Percentiles rank a stretch among this genome's conserved stretches.
These are phyloP conservation scores for Antheraea yamamai DNA, from an alignment of 2,888 invertebrate species.

Conservation along the genomic window DNA sequence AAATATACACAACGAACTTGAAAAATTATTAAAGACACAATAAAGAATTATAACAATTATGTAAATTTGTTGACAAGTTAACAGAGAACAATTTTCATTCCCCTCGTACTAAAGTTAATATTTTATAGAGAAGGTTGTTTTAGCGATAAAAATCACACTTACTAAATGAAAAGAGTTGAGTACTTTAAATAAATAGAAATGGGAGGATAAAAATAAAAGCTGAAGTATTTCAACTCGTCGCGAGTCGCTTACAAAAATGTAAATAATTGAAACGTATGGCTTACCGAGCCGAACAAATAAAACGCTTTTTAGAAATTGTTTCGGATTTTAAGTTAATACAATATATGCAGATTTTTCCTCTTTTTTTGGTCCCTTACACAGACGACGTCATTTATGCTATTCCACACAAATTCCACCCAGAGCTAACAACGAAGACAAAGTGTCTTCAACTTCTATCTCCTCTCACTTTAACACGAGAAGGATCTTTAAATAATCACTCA, in stretches of 20 bases:
- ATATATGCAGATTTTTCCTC: not conserved
- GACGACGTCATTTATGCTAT: no score
- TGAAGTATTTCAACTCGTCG: not conserved
- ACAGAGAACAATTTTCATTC: not conserved
- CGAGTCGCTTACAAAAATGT: not conserved
- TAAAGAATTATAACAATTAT: no score
- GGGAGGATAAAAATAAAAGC: not conserved
- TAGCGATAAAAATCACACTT: not conserved
- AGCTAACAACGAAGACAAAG: no score
- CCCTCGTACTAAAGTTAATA: not conserved
- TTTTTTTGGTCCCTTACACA: not conserved
- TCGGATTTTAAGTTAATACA: not conserved
- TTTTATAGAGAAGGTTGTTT: not conserved
- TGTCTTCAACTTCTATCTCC: no score
- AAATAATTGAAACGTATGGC: conserved; percentile 4
- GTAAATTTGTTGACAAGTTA: no score
- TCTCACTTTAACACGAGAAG: no score
- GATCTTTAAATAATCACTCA: no score
- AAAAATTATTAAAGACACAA: no score
- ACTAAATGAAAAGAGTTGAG: not conserved
- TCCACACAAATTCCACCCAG: no score
- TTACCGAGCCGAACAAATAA: not conserved
- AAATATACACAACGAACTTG: no score
- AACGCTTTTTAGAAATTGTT: not conserved
- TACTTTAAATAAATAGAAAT: not conserved